These are phyloP conservation scores for Enhydra lutris DNA, from an alignment of 2,113 vertebrate species.

Conservation along the genomic window DNA sequence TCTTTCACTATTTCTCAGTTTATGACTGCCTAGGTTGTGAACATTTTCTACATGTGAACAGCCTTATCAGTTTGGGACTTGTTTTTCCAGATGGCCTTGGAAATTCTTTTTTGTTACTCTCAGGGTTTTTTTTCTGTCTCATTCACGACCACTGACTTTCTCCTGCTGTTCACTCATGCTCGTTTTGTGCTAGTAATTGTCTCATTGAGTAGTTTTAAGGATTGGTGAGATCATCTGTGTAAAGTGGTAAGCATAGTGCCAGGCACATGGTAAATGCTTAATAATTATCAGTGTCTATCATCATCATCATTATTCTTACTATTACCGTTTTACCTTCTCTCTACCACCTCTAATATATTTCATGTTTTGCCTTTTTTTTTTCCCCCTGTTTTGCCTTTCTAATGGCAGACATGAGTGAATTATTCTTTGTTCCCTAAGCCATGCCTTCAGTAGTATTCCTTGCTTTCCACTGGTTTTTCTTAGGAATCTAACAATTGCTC, in stretches of 20 bases:
- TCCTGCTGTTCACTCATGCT: background rate
- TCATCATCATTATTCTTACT: background rate
- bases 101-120: constrained; percentile 9
- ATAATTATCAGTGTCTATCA: background rate
- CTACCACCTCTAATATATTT: background rate
- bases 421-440: background rate
- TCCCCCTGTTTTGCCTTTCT: background rate
- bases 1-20: background rate
- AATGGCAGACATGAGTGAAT: background rate
- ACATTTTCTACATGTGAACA: background rate
- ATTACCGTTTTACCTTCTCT: background rate
- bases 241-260: background rate
- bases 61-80: background rate
- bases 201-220: background rate
- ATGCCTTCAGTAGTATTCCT: background rate
- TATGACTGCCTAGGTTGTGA: background rate
- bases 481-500: background rate
- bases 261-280: background rate
- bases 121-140: background rate
- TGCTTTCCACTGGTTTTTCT: constrained; percentile 2
- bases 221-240: background rate
- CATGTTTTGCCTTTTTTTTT: background rate
- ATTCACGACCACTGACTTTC: background rate
- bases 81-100: background rate
- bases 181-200: background rate